Percentiles rank a stretch among this genome's conserved stretches.
Evolutionary conservation across 1,140 invertebrate genomes (phyloP).

Genomic region (Pygmarrhopalites habei): DNA sequence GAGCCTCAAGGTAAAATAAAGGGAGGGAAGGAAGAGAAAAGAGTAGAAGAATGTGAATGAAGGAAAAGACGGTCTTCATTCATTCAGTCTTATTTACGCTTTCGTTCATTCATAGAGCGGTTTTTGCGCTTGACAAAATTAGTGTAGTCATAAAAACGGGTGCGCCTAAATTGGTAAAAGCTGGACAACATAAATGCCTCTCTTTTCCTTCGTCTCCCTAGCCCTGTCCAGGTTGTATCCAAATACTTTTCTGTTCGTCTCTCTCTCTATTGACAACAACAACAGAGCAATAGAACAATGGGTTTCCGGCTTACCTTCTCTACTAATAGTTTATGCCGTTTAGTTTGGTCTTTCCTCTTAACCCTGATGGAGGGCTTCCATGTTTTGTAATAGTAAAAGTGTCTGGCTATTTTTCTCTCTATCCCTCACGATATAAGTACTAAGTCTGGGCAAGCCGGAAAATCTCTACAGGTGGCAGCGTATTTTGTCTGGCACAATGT

Average conservation of each 20-base stretch:
- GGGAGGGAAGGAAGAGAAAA: background rate
- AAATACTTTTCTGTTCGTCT: background rate
- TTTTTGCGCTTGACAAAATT: conserved; percentile 29
- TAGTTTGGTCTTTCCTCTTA: background rate
- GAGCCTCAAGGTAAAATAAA: conserved; percentile 3
- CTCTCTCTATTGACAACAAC: background rate
- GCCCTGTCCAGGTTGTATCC: background rate
- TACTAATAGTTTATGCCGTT: background rate
- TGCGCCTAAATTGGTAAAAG: conserved; percentile 3
- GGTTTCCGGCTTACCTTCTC: conserved; percentile 18
- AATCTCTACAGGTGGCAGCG: background rate
- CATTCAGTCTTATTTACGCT: conserved; percentile 14
- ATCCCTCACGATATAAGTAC: background rate
- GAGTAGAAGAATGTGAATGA: conserved; percentile 21
- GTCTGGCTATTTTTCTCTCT: background rate
- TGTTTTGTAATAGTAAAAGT: conserved; percentile 1
- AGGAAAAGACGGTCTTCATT: conserved; percentile 15
- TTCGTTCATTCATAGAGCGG: conserved; percentile 23
- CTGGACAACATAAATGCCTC: conserved; percentile 1
- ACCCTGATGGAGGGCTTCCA: background rate
- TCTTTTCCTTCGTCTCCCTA: background rate
- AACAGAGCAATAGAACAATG: conserved; percentile 20
- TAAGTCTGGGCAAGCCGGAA: background rate
- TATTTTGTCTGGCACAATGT: too few species aligned
- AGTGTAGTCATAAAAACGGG: conserved; percentile 21